Evolutionary conservation across 1,140 invertebrate species (phyloP), one percentile per base, ranked within the genome.

Genomic region (Spodoptera frugiperda): DNA sequence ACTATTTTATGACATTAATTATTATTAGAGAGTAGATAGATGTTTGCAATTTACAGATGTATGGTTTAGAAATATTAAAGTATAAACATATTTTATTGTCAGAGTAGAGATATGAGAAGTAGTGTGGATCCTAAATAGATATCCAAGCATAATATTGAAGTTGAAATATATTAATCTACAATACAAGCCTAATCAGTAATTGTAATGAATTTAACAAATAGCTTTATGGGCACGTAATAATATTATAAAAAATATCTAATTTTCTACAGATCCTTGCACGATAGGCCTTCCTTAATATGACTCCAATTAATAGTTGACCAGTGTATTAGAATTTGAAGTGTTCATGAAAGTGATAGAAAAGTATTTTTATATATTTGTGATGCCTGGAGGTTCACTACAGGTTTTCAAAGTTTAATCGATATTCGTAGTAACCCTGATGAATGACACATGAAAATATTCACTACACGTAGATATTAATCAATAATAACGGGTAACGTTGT

Each of bases 281-380:
- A 63, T 68, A 71, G 54, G 67, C 67, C 67, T 77, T 71, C 33
- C 57, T 49, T 48, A 33, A n/a, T 57, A 76, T 71, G 53, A 59
- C 68, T 79, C 77, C 80, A 82, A 82, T 79, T 67, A 82, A 83
- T 87, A 90, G 89, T 83, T 77, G 87, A 90, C 89, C 87, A 89
- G 78, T 85, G 84, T 84, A 80, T 87, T 84, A 85, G 81, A 87
- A 87, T 86, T 88, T 80, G 76, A 91, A 87, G 91, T 93, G 91
- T 93, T 93, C 91, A 93, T 89, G 67, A 89, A 90, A 86, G 89
- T 93, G 89, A 91, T 92, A 93, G 89, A 93, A 81, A 89, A 82
- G 89, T 93, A 93, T 93, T 93, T 93, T 93, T 93, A 83, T 93
- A 93, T 89, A 82, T 88, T 88, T 89, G 88, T 88, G 59, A 77